Base-by-base conservation (phyloP, 2,888 invertebrate genomes). In the Eristalis pertinax region DNA sequence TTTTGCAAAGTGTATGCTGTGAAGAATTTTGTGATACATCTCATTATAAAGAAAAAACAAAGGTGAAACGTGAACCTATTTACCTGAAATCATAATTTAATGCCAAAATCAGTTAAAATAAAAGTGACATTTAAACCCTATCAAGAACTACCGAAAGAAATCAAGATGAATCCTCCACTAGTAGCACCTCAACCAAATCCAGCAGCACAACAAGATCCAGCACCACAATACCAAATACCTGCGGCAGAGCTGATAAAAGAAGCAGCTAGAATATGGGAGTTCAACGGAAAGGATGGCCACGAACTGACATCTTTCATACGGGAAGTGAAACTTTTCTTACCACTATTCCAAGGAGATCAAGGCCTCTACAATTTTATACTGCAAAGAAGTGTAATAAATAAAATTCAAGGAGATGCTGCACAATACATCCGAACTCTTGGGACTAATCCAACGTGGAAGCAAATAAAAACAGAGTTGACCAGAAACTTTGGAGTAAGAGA, bases 401-500 rank as follows among this genome's bases (percentile, higher is more conserved):
- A 41, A n/a, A n/a, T n/a, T n/a, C n/a, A n/a, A n/a, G n/a, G n/a
- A n/a, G n/a, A 41, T 41, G 15, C 41, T 41, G 41, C 41, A 41
- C 8, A 41, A 15, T 41, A 15, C 15, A 41, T 15, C 15, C 41
- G 41, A 2, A 41, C 41, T 41, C 41, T 41, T 41, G 15, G 41
- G 41, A 15, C 41, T 41, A 41, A 8, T 41, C 41, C 41, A 41
- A 15, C 41, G 15, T 41, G 15, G 41, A 15, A 41, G 41, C n/a
- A 62, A 62, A 62, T 62, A 62, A 62, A 62, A 62, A 62, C 62
- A 62, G 29, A 29, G 62, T 29, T 62, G 29, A 29, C 26, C 29
- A 29, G 29, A 13, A n/a, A 29, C 26, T 62, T 62, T 41, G 32
- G 32, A 32, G 7, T 32, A 10, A 8, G 10, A 32, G 32, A 32